Percentiles rank a stretch among this genome's conserved stretches.
Evolutionary conservation across 2,113 vertebrate genomes (phyloP).

Genomic region (Panthera tigris): DNA sequence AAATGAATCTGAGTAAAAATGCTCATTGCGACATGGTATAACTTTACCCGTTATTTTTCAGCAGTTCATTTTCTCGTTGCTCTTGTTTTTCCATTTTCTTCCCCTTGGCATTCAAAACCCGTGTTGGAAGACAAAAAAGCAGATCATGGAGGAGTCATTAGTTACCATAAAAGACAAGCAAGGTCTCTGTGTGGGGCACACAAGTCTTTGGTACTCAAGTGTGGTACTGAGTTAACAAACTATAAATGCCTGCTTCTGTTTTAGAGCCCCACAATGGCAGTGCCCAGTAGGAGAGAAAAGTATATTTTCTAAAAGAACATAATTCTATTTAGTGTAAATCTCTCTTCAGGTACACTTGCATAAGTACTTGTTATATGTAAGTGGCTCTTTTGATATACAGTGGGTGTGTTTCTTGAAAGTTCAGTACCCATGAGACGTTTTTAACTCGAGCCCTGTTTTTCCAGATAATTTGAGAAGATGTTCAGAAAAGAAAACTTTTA

Average conservation of each 20-base stretch:
- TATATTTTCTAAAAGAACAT: not conserved
- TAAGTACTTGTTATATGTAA: constrained; percentile 38
- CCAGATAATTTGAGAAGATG: not conserved
- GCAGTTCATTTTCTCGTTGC: constrained; percentile 11
- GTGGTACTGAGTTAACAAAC: constrained; percentile 6
- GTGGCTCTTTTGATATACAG: constrained; percentile 23
- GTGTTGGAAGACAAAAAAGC: constrained; percentile 19
- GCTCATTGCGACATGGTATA: constrained; percentile 32
- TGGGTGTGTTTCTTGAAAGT: constrained; percentile 32
- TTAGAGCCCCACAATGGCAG: not conserved
- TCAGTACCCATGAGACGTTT: constrained; percentile 29
- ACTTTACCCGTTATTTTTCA: constrained; percentile 49
- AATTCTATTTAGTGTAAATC: constrained; percentile 34
- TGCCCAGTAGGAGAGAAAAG: constrained; percentile 55
- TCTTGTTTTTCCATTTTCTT: not conserved
- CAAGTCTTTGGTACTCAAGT: not conserved
- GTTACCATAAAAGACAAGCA: constrained; percentile 22
- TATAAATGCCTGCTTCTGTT: constrained; percentile 41
- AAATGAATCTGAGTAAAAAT: constrained; percentile 36
- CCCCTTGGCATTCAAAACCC: constrained; percentile 47
- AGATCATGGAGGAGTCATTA: constrained; percentile 12
- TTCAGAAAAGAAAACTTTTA: constrained; percentile 51
- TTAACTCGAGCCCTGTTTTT: constrained; percentile 13
- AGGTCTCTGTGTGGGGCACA: constrained; percentile 28
- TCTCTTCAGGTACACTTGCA: not conserved